Base-by-base conservation (phyloP, 2,888 invertebrate species). In the Diarsia rubi region DNA sequence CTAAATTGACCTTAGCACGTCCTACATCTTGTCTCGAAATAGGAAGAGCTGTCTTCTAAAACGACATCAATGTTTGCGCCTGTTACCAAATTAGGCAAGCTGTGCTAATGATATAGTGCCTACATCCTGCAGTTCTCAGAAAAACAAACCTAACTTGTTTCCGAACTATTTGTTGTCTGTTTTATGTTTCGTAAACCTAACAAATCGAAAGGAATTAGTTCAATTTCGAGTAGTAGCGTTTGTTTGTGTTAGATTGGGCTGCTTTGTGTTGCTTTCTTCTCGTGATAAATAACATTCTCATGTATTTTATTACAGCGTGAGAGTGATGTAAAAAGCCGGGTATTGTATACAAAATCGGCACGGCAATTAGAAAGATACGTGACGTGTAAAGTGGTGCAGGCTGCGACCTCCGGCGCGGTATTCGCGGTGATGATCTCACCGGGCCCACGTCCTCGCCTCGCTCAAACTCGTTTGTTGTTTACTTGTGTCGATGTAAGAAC, bases 391-490 rank as follows among this genome's bases (percentile, higher is more conserved):
- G 91, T 93, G 94, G 93, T 93, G 94, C 94, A 94, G 92, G 92
- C 93, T 92, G 90, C 94, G 95, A 94, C 95, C 96, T 95, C 95
- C 93, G 91, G 88, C 91, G 88, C 82, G 86, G 86, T 96, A 96
- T 95, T 95, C 92, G 91, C 91, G 90, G 94, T 94, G 96, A 90
- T 96, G 96, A 96, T 96, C 95, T 96, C 96, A 96, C 91, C 94
- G 91, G 90, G 92, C 94, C 94, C 94, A 95, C 96, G 96, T 95
- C 96, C 96, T 96, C 95, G 95, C 92, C 82, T 88, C 89, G 90
- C 88, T 92, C 91, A 95, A 95, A 96, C 96, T 94, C 93, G 96
- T 96, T 96, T 96, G 92, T 93, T 96, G 95, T 96, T 96, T 95
- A 96, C 95, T 95, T 92, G 93, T 85, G 89, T 86, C 91, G 90